phyloP scores from a whole-genome alignment of 2,888 invertebrate species.

The Lysandra coridon region DNA sequence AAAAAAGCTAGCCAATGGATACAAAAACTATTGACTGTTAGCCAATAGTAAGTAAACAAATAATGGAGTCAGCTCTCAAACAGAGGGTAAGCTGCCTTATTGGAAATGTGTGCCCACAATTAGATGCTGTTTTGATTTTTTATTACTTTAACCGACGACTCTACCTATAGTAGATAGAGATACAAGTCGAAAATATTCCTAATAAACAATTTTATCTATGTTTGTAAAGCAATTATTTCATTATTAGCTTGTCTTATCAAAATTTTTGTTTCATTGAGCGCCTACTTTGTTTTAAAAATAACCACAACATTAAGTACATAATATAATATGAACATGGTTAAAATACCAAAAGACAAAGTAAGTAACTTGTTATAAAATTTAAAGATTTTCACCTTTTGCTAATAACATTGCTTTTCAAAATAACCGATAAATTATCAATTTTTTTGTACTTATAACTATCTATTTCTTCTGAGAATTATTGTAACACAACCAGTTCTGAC shows the following conservation, averaged over 20 bases:
- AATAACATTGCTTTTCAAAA: not conserved
- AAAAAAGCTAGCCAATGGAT: not conserved
- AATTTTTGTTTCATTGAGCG: not conserved
- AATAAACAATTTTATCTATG: constrained; percentile 13
- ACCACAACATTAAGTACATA: not conserved
- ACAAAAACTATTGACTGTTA: not conserved
- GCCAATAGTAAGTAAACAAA: not conserved
- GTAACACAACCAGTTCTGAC: not conserved
- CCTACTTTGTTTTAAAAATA: not conserved
- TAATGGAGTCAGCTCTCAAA: not conserved
- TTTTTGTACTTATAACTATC: not conserved
- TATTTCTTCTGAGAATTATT: constrained; percentile 15
- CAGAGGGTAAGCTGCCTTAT: not conserved
- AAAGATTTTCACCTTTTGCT: not conserved
- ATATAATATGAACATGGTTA: not conserved
- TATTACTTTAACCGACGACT: not conserved
- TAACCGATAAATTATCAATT: not conserved
- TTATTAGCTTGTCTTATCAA: constrained; percentile 2
- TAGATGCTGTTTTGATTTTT: not conserved
- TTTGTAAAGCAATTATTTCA: constrained; percentile 17
- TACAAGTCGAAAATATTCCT: constrained; percentile 30
- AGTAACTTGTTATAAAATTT: too few relatives aligned
- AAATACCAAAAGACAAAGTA: not conserved
- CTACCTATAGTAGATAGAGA: not conserved
- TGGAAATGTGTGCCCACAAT: not conserved